Evolutionary conservation across 2,797 vertebrate genomes (phyloP), one percentile per base, ranked within the genome.

Genomic region (Heliangelus exortis): DNA sequence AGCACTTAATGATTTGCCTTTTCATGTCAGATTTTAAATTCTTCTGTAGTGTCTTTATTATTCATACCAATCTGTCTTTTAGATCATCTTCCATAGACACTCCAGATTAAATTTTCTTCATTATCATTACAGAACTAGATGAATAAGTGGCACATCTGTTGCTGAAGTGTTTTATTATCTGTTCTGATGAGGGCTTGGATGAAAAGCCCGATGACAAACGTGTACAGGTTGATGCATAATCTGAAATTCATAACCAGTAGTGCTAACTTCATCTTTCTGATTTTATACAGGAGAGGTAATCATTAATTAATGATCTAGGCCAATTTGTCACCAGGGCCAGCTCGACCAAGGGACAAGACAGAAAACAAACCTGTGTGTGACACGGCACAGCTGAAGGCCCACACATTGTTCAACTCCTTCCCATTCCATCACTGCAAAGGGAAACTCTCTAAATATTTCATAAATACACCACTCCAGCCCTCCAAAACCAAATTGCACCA

Each of bases 111-210:
- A 98, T 97, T 97, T 96, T 97, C 97, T 96, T 97, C 97, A 98
- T 98, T 98, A 98, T 97, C 97, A 95, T 97, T 96, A 97, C 62
- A 96, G 96, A 98, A 97, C 96, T 96, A 96, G 97, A 98, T 98
- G 97, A 98, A 97, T 98, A 98, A 97, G 96, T 97, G 96, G 97
- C 96, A 96, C 98, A 98, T 98, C 98, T 98, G 98, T 93, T 98
- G 96, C 57, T 97, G 97, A 97, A 98, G 97, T 97, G 96, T 94
- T 97, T 98, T 97, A 98, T 98, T 98, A 97, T 98, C 96, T 96
- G 93, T 96, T 96, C 95, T 90, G 96, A 98, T 96, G 97, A 97
- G 95, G 92, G 95, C 97, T 95, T 59, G 87, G 92, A 97, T 98
- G 97, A 98, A 97, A 85, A 97, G 96, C 15, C 34, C 96, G 95